Percentiles rank a stretch among this genome's conserved stretches.
Evolutionary conservation across 1,140 invertebrate genomes (phyloP).

Genomic region (Liolophura sinensis): DNA sequence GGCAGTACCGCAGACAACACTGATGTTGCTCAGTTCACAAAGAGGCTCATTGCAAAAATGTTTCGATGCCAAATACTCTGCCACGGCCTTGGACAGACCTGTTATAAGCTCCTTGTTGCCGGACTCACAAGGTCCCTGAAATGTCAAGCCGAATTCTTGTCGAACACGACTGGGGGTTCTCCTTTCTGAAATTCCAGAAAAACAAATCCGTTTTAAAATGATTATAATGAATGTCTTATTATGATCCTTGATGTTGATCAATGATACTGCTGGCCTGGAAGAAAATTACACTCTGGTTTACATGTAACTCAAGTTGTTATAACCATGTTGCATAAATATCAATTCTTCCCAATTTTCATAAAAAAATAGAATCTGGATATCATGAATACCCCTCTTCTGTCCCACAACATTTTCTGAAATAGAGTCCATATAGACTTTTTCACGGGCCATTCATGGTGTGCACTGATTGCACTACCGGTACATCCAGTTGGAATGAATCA

Average conservation of each 20-base stretch:
- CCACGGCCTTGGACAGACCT: conserved; percentile 17
- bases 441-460: no score
- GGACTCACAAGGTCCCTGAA: conserved; percentile 31
- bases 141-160: conserved; percentile 31
- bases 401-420: no score
- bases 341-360: no score
- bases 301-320: no score
- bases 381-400: no score
- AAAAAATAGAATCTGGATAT: no score
- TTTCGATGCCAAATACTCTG: conserved; percentile 24
- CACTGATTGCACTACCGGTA: no score
- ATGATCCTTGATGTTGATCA: neutral
- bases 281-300: no score
- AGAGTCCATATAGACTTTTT: no score
- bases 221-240: neutral
- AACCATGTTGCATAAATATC: no score
- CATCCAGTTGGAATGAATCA: no score
- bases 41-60: conserved; percentile 23
- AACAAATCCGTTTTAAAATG: neutral
- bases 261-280: neutral
- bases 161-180: conserved; percentile 23
- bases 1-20: conserved; percentile 21
- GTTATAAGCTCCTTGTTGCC: conserved; percentile 18
- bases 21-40: conserved; percentile 29
- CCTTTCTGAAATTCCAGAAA: conserved; percentile 20